A percentile compares a stretch with the other conserved stretches of the same genome.
phyloP scores from a whole-genome alignment of 2,888 invertebrate species.

The Hemaris fuciformis region DNA sequence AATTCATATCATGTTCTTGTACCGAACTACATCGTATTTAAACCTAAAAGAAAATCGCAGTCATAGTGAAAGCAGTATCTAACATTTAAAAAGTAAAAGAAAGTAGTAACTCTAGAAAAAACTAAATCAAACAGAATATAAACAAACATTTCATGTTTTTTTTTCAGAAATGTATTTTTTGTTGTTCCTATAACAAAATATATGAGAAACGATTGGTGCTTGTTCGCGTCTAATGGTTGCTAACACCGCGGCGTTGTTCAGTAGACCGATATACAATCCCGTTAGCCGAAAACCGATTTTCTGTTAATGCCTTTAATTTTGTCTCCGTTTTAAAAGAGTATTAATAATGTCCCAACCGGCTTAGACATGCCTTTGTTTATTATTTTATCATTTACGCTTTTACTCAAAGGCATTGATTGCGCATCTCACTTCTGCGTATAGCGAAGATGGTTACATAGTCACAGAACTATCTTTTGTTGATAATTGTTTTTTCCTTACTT shows the following conservation, averaged over 20 bases:
- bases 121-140: no score
- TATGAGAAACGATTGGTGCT: neutral
- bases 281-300: slow-evolving; percentile 55
- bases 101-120: no score
- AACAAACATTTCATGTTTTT: no score
- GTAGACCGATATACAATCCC: slow-evolving; percentile 50
- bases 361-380: slow-evolving; percentile 1
- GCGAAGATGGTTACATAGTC: neutral
- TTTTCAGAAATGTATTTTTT: neutral
- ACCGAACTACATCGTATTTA: no score
- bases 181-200: neutral
- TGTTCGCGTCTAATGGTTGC: slow-evolving; percentile 26
- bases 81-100: no score
- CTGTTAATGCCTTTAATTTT: slow-evolving; percentile 49
- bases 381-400: neutral
- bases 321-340: slow-evolving; percentile 10
- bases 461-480: no score
- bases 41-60: no score
- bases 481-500: no score
- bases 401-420: neutral
- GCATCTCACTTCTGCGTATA: neutral
- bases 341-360: slow-evolving; percentile 7
- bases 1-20: no score
- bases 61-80: no score
- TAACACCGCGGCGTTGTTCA: slow-evolving; percentile 41